These are phyloP conservation scores for Acronicta alni DNA, from an alignment of 2,888 invertebrate species.

Conservation along the genomic window DNA sequence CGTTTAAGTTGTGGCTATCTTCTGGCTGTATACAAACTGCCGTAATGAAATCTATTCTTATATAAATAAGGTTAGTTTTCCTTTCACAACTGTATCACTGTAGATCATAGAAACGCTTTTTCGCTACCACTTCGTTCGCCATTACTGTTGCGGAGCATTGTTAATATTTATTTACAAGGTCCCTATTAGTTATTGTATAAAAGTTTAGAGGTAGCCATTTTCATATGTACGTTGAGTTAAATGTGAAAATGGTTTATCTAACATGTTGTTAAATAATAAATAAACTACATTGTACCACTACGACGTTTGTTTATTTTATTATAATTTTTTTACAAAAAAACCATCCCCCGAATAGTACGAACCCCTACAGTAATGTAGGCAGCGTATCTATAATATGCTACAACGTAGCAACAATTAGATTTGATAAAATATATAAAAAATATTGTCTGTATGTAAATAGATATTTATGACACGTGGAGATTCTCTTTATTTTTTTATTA, in stretches of 20 bases:
- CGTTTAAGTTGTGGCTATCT: constrained; percentile 58
- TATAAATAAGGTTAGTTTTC: constrained; percentile 62
- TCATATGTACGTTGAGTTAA: constrained; percentile 77
- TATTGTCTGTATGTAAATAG: too few species aligned
- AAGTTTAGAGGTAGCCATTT: constrained; percentile 88
- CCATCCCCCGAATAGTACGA: too few species aligned
- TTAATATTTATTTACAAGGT: constrained; percentile 80
- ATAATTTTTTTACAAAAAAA: background rate
- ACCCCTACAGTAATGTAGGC: too few species aligned
- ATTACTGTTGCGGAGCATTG: constrained; percentile 79
- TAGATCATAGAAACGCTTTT: constrained; percentile 78
- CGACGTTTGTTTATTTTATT: constrained; percentile 56
- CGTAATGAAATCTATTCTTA: constrained; percentile 56
- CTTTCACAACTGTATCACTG: constrained; percentile 63
- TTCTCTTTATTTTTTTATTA: too few species aligned
- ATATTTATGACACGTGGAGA: too few species aligned
- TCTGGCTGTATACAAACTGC: constrained; percentile 66
- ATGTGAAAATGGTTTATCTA: constrained; percentile 87
- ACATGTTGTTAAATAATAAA: constrained; percentile 91
- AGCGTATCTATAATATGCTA: too few species aligned
- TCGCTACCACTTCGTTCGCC: constrained; percentile 72
- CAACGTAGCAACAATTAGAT: too few species aligned
- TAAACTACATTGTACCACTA: constrained; percentile 92
- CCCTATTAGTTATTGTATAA: constrained; percentile 87
- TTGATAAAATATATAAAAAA: too few species aligned